phyloP scores from a whole-genome alignment of 2,113 vertebrate genomes.

The Oreochromis tanganicae region DNA sequence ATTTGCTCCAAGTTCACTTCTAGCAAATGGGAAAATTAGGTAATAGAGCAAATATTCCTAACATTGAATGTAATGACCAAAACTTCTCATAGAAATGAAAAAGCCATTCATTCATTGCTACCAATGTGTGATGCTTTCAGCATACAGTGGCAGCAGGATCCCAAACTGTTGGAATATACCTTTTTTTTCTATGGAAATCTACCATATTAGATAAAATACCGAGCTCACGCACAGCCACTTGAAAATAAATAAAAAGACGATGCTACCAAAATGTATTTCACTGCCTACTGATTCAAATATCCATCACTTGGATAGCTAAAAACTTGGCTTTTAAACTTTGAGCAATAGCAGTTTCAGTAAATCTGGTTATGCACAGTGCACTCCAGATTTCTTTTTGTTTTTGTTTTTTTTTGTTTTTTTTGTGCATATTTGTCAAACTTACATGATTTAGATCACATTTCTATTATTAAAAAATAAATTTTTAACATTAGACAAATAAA shows the following conservation, averaged over 20 bases:
- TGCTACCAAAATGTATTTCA: neutral
- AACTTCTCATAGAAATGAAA: neutral
- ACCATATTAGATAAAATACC: neutral
- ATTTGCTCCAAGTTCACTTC: neutral
- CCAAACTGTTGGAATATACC: neutral
- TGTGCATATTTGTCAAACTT: neutral
- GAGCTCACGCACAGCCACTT: neutral
- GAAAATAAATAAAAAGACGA: neutral
- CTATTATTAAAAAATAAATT: neutral
- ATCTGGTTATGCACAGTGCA: neutral
- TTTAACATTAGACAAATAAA: neutral
- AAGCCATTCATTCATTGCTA: neutral
- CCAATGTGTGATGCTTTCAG: neutral
- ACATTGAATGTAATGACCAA: neutral
- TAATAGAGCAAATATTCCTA: neutral
- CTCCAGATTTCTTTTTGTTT: fast-evolving
- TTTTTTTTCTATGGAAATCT: neutral
- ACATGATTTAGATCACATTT: neutral
- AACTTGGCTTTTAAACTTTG: neutral
- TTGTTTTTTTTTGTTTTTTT: fast-evolving
- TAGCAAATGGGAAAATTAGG: neutral
- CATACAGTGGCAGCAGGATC: neutral
- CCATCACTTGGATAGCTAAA: neutral
- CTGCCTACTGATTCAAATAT: neutral
- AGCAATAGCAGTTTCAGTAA: neutral